A percentile compares a stretch with the other conserved stretches of the same genome.
Evolutionary conservation across 1,140 invertebrate genomes (phyloP).

Genomic region (Drosophila insularis): DNA sequence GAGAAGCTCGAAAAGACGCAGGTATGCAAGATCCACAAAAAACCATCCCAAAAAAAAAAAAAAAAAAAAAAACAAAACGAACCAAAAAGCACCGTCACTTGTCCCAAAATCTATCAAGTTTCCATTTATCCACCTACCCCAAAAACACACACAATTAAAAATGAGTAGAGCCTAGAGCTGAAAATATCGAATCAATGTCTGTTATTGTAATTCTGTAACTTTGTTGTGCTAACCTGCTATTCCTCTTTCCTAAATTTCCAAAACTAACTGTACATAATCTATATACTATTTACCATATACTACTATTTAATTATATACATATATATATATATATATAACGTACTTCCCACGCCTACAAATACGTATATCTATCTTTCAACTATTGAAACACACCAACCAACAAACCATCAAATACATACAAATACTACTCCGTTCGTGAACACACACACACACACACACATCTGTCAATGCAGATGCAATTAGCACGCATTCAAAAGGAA

Average conservation of each 20-base stretch:
- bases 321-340: slow-evolving; percentile 33
- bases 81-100: slow-evolving; percentile 13
- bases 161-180: slow-evolving; percentile 47
- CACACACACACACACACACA: neutral
- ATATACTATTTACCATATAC: neutral
- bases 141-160: too few relatives aligned
- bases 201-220: slow-evolving; percentile 51
- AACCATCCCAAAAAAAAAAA: slow-evolving; percentile 2
- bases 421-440: slow-evolving; percentile 15
- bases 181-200: slow-evolving; percentile 49
- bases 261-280: slow-evolving; percentile 40
- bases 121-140: slow-evolving; percentile 13
- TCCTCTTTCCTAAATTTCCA: neutral
- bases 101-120: neutral
- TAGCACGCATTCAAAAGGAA: slow-evolving; percentile 93
- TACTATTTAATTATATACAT: slow-evolving; percentile 14
- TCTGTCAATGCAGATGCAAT: slow-evolving; percentile 83
- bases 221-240: slow-evolving; percentile 51
- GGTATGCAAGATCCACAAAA: slow-evolving; percentile 83
- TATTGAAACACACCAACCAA: slow-evolving; percentile 28
- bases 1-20: slow-evolving; percentile 95
- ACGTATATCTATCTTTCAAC: slow-evolving; percentile 72
- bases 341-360: slow-evolving; percentile 59
- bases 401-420: slow-evolving; percentile 18
- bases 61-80: too few relatives aligned